Percentiles rank a stretch among this genome's conserved stretches.
phyloP scores from a whole-genome alignment of 2,888 invertebrate species.

The Physocephala rufipes region DNA sequence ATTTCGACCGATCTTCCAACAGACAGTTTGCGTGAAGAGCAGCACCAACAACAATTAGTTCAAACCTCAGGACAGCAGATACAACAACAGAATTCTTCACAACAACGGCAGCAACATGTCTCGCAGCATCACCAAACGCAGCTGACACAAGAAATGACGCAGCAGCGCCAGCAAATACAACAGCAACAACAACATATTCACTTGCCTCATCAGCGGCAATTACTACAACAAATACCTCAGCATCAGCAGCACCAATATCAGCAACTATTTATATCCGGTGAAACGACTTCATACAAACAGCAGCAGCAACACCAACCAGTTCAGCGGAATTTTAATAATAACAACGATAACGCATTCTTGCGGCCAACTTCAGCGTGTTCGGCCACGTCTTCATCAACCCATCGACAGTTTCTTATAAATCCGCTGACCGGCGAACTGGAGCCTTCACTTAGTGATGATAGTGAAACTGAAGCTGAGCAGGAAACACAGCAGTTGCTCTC shows the following conservation, averaged over 20 bases:
- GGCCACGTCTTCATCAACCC: conserved; percentile 62
- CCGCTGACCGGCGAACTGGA: conserved; percentile 89
- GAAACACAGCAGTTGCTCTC: conserved; percentile 52
- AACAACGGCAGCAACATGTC: conserved; percentile 39
- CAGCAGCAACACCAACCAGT: conserved; percentile 34
- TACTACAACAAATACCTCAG: conserved; percentile 23
- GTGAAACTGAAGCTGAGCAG: conserved; percentile 70
- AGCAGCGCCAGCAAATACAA: conserved; percentile 44
- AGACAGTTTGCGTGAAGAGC: conserved; percentile 34
- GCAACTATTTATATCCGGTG: conserved; percentile 31
- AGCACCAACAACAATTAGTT: conserved; percentile 42
- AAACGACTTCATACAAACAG: background rate
- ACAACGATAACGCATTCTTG: conserved; percentile 38
- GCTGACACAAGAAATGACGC: conserved; percentile 39
- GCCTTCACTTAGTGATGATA: conserved; percentile 76
- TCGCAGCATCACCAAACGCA: conserved; percentile 40
- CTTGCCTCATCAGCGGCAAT: conserved; percentile 35
- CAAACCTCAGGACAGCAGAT: conserved; percentile 42
- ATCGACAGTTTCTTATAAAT: conserved; percentile 85
- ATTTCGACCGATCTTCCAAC: conserved; percentile 15
- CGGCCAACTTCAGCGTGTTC: conserved; percentile 39
- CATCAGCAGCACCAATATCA: conserved; percentile 45
- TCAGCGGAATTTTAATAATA: conserved; percentile 35
- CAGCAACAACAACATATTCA: conserved; percentile 43
- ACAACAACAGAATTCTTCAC: conserved; percentile 43